Conservation (phyloP, 2,888 invertebrate species). For the Caenorhabditis sp. region DNA sequence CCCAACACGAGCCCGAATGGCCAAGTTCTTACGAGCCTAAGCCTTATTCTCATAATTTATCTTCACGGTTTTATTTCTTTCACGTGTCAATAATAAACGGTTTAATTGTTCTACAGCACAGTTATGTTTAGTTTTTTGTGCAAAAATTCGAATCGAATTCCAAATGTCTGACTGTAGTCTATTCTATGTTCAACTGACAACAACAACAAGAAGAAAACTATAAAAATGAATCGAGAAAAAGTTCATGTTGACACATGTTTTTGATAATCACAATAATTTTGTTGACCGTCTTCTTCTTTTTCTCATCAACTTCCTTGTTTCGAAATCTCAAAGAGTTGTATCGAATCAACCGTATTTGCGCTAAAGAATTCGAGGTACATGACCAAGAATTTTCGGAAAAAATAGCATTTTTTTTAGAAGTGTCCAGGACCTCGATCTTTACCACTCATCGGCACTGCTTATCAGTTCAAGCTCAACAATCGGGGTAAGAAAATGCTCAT, state of each 20-base stretch:
- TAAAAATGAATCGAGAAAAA: too few species aligned
- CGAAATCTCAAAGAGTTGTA: slow-evolving; percentile 8
- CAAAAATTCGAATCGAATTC: too few species aligned
- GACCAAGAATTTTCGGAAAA: background rate
- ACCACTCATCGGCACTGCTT: slow-evolving; percentile 22
- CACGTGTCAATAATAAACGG: background rate
- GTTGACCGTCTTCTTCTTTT: background rate
- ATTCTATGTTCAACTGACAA: too few species aligned
- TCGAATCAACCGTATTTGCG: slow-evolving; percentile 13
- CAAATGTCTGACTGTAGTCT: too few species aligned
- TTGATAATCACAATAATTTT: too few species aligned
- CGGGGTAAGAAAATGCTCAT: slow-evolving; percentile 9
- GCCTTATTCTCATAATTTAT: too few species aligned
- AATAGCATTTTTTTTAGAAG: slow-evolving; percentile 7
- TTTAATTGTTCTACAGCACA: too few species aligned
- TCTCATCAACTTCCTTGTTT: background rate
- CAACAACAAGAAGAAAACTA: too few species aligned
- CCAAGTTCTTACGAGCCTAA: too few species aligned
- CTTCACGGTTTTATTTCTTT: background rate
- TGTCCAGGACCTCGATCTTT: slow-evolving; percentile 10
- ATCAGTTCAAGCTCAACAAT: slow-evolving; percentile 31
- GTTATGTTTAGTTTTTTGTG: too few species aligned
- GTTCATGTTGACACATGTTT: too few species aligned
- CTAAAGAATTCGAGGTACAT: slow-evolving; percentile 14
- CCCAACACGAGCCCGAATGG: too few species aligned